These are phyloP conservation scores for Loriculus beryllinus DNA, from an alignment of 2,797 vertebrate genomes.

Conservation along the genomic window DNA sequence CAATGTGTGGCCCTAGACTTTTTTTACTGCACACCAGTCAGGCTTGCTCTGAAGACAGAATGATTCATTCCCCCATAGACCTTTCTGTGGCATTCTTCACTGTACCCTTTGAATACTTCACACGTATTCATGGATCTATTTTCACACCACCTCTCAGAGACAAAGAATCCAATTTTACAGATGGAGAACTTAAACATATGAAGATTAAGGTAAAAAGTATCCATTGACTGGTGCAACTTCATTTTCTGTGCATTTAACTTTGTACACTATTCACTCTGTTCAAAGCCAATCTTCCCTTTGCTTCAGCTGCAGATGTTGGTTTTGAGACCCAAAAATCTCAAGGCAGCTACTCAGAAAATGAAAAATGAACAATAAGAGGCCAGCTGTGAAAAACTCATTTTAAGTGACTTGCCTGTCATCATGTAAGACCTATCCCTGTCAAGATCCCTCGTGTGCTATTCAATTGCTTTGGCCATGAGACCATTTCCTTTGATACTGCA, in stretches of 20 bases:
- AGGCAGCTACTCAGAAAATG: not conserved
- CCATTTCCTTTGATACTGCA: conserved; percentile 22
- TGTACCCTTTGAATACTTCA: not conserved
- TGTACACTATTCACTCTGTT: not conserved
- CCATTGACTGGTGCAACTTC: not conserved
- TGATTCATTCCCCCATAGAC: conserved; percentile 6
- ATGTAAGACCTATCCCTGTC: not conserved
- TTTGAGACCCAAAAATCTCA: not conserved
- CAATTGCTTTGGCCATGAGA: not conserved
- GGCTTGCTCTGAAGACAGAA: not conserved
- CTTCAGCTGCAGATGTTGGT: not conserved
- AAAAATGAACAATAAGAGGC: conserved; percentile 2
- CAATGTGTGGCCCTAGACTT: conserved; percentile 27
- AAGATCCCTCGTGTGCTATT: not conserved
- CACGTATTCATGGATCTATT: not conserved
- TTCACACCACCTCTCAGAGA: not conserved
- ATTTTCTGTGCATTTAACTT: not conserved
- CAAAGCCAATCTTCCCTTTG: not conserved
- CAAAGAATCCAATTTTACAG: not conserved
- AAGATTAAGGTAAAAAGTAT: not conserved
- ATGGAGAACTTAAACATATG: not conserved
- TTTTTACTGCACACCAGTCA: conserved; percentile 1
- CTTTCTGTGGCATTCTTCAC: conserved; percentile 3
- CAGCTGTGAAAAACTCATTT: conserved; percentile 11
- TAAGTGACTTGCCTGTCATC: conserved; percentile 7